phyloP scores from a whole-genome alignment of 2,888 invertebrate genomes.

The Liposcelis brunnea region DNA sequence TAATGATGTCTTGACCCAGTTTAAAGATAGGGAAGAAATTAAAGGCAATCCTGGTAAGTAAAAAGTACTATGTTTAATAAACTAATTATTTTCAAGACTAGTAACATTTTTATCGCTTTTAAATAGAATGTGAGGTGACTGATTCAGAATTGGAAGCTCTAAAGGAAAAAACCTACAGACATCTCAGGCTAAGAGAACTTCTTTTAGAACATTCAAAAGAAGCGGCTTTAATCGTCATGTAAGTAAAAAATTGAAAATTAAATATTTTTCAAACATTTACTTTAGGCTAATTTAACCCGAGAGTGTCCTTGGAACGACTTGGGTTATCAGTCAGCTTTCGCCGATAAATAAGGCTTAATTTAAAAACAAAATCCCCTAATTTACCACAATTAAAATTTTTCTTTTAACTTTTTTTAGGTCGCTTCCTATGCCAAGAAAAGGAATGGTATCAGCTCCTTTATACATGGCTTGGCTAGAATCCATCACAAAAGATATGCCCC shows the following conservation, averaged over 20 bases:
- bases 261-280: slow-evolving; percentile 1
- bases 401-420: slow-evolving; percentile 51
- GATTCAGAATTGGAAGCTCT: slow-evolving; percentile 54
- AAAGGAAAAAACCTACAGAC: slow-evolving; percentile 77
- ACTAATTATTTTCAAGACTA: background rate
- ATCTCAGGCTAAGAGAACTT: slow-evolving; percentile 78
- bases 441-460: slow-evolving; percentile 72
- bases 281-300: no score
- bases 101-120: slow-evolving; percentile 14
- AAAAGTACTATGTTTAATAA: background rate
- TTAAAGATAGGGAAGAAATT: slow-evolving; percentile 29
- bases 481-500: slow-evolving; percentile 75
- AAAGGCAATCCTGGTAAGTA: background rate
- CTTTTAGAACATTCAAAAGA: slow-evolving; percentile 71
- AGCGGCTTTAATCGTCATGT: slow-evolving; percentile 89
- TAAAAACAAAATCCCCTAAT: no score
- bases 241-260: slow-evolving; percentile 26
- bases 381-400: no score
- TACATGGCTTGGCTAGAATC: slow-evolving; percentile 96
- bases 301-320: no score
- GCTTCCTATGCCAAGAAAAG: slow-evolving; percentile 83
- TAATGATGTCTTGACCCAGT: slow-evolving; percentile 50
- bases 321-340: no score
- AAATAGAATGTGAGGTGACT: slow-evolving; percentile 44
- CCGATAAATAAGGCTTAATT: no score